Conservation (phyloP, 2,113 vertebrate species). For the Zapus hudsonius region DNA sequence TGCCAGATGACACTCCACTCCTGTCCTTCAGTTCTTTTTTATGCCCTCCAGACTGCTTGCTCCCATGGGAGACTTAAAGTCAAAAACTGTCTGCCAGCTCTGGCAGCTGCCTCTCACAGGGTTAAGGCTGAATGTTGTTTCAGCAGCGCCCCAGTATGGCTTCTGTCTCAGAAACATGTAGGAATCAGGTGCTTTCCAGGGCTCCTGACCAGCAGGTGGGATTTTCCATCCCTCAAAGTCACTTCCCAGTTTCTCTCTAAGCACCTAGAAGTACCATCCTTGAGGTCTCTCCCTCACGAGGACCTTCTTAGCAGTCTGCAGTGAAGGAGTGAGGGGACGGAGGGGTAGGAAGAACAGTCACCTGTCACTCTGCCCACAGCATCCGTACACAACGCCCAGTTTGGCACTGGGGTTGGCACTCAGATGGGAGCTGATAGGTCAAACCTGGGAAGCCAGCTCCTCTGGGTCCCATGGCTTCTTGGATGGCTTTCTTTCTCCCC, state of each 20-base stretch:
- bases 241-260: slow-evolving; percentile 68
- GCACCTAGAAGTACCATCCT: slow-evolving; percentile 5
- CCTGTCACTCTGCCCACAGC: neutral
- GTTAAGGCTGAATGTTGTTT: neutral
- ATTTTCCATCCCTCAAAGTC: slow-evolving; percentile 62
- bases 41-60: neutral
- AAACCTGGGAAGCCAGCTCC: neutral
- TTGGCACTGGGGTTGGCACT: neutral
- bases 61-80: neutral
- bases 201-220: slow-evolving; percentile 59
- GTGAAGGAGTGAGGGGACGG: neutral
- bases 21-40: neutral
- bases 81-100: neutral
- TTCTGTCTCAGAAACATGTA: neutral
- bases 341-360: neutral
- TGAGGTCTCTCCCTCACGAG: neutral
- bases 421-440: neutral
- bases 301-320: neutral
- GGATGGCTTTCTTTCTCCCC: neutral
- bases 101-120: neutral
- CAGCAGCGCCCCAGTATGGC: neutral
- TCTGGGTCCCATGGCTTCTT: neutral
- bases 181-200: slow-evolving; percentile 73
- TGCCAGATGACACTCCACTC: neutral
- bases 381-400: neutral